These are phyloP conservation scores for Patella pellucida DNA, from an alignment of 2,888 invertebrate genomes.

Conservation along the genomic window DNA sequence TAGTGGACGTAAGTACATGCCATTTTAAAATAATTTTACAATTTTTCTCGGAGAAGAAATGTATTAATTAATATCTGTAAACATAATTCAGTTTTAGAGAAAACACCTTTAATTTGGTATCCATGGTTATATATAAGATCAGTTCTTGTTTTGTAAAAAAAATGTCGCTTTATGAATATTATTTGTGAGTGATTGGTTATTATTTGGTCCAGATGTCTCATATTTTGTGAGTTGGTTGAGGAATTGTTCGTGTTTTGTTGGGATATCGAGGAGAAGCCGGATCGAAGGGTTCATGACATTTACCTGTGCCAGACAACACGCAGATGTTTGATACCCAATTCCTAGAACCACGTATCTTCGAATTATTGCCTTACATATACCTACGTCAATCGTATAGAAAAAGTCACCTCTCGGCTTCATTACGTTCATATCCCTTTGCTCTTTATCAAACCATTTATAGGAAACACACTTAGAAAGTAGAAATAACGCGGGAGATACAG, in stretches of 20 bases:
- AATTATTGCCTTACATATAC: background rate
- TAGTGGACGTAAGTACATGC: slow-evolving; percentile 3
- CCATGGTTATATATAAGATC: too few species aligned
- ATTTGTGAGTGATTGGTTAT: too few species aligned
- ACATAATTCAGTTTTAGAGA: too few species aligned
- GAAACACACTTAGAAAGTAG: background rate
- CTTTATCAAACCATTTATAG: slow-evolving; percentile 7
- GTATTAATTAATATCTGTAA: too few species aligned
- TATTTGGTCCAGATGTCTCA: too few species aligned
- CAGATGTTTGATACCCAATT: slow-evolving; percentile 5
- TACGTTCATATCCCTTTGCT: background rate
- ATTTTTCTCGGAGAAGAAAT: too few species aligned
- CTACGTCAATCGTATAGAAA: background rate
- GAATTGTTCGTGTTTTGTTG: too few species aligned
- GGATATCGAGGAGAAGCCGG: background rate
- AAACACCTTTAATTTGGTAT: too few species aligned
- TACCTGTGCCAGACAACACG: background rate
- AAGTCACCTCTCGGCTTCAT: background rate
- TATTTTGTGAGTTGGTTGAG: too few species aligned
- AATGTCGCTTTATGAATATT: too few species aligned
- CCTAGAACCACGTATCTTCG: background rate
- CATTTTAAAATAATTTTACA: background rate
- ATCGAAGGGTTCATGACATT: slow-evolving; percentile 4
- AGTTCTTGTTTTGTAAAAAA: too few species aligned
- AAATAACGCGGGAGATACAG: background rate